These are phyloP conservation scores for Ancistrus triradiatus DNA, from an alignment of 2,113 vertebrate genomes.

Conservation along the genomic window DNA sequence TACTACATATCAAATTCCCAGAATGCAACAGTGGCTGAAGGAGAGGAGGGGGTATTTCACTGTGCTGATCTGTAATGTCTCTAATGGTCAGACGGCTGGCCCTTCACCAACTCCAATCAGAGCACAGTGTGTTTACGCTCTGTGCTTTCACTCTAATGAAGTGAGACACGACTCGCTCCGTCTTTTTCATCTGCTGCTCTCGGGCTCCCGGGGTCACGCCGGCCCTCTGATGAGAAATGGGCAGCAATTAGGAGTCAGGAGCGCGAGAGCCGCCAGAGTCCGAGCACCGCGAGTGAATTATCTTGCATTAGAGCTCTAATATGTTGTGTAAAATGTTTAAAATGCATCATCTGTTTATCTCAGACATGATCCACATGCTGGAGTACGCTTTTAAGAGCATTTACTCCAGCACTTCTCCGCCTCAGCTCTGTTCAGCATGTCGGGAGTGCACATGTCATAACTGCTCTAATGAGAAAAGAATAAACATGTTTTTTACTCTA, in stretches of 20 bases:
- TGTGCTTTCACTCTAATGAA: slow-evolving; percentile 42
- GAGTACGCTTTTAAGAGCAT: too few relatives aligned
- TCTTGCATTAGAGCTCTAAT: too few relatives aligned
- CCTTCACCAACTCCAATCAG: slow-evolving; percentile 38
- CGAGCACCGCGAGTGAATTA: too few relatives aligned
- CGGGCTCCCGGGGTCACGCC: slow-evolving; percentile 24
- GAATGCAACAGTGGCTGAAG: neutral
- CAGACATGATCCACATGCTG: too few relatives aligned
- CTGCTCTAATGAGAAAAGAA: too few relatives aligned
- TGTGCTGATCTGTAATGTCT: slow-evolving; percentile 13
- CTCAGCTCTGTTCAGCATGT: too few relatives aligned
- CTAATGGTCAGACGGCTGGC: slow-evolving; percentile 38
- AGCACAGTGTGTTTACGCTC: slow-evolving; percentile 19
- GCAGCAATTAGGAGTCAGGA: neutral
- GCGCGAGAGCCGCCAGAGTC: neutral
- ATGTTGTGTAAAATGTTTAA: too few relatives aligned
- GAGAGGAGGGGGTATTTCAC: neutral
- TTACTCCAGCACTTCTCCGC: too few relatives aligned
- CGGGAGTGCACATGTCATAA: too few relatives aligned
- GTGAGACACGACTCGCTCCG: slow-evolving; percentile 7
- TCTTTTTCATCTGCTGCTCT: neutral
- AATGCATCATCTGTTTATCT: too few relatives aligned
- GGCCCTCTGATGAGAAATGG: slow-evolving; percentile 17
- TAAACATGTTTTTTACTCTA: too few relatives aligned
- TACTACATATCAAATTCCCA: neutral